Conservation (phyloP, 2,888 invertebrate species). For the Euclidia mi region DNA sequence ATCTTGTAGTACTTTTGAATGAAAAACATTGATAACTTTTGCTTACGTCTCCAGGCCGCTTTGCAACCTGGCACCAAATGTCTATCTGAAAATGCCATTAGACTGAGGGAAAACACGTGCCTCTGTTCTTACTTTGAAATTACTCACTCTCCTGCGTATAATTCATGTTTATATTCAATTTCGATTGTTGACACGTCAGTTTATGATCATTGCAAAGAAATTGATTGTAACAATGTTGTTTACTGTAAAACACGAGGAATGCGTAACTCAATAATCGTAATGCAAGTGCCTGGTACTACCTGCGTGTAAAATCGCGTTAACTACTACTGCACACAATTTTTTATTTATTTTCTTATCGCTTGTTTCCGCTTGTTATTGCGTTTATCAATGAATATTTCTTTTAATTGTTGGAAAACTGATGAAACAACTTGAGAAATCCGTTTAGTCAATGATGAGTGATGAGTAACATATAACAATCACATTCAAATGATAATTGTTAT, state of each 20-base stretch:
- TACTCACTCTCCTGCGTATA: too few species aligned
- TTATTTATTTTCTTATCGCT: slow-evolving; percentile 33
- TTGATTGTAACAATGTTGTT: background rate
- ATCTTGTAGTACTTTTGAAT: too few species aligned
- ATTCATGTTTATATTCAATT: too few species aligned
- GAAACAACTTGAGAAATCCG: slow-evolving; percentile 7
- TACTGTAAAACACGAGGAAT: background rate
- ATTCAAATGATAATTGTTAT: background rate
- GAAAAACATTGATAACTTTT: too few species aligned
- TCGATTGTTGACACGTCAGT: too few species aligned
- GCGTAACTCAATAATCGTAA: background rate
- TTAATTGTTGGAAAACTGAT: slow-evolving; percentile 17
- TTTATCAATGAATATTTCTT: slow-evolving; percentile 22
- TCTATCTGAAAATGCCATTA: too few species aligned
- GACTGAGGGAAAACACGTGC: background rate
- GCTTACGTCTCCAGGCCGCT: too few species aligned
- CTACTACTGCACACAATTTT: background rate
- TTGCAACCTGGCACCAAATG: too few species aligned
- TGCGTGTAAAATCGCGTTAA: background rate
- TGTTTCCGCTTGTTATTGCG: slow-evolving; percentile 31
- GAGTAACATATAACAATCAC: too few species aligned
- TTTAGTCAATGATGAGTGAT: too few species aligned
- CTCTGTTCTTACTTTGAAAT: too few species aligned
- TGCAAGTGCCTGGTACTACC: slow-evolving; percentile 10
- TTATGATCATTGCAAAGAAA: background rate